Percentiles rank a stretch among this genome's conserved stretches.
These are phyloP conservation scores for Eudemis profundana DNA, from an alignment of 2,888 invertebrate species.

Conservation along the genomic window DNA sequence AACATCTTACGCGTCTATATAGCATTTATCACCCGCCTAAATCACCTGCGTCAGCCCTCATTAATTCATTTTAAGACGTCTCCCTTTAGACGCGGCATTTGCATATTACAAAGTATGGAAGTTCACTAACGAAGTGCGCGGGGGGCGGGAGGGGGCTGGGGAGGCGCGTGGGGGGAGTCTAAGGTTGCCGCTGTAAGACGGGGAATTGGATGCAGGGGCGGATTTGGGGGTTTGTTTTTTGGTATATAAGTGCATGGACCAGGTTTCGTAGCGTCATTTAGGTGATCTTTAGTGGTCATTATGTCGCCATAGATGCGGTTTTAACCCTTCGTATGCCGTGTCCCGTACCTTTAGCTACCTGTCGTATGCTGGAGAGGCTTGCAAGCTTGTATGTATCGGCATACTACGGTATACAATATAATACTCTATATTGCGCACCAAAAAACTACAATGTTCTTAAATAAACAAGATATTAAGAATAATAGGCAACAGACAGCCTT, in stretches of 20 bases:
- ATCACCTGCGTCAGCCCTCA: conserved; percentile 75
- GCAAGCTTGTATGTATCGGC: too few species aligned
- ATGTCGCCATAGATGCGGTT: too few species aligned
- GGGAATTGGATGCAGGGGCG: conserved; percentile 79
- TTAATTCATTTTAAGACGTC: conserved; percentile 85
- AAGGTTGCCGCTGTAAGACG: conserved; percentile 81
- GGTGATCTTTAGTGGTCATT: too few species aligned
- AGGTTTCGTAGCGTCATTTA: too few species aligned
- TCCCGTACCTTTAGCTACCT: too few species aligned
- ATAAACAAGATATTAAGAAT: too few species aligned
- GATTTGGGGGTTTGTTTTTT: conserved; percentile 49
- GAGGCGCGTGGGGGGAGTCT: conserved; percentile 60
- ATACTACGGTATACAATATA: too few species aligned
- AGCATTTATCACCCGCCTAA: conserved; percentile 49
- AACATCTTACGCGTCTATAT: neutral
- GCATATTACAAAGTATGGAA: conserved; percentile 86
- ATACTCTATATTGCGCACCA: too few species aligned
- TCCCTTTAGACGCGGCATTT: conserved; percentile 80
- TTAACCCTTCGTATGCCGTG: too few species aligned
- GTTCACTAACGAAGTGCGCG: conserved; percentile 80
- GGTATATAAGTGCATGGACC: neutral
- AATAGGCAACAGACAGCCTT: too few species aligned
- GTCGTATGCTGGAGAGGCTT: too few species aligned
- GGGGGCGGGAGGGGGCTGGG: conserved; percentile 47
- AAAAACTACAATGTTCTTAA: too few species aligned